Base-by-base conservation (phyloP, 1,140 invertebrate species). In the Brachystomella parvula region DNA sequence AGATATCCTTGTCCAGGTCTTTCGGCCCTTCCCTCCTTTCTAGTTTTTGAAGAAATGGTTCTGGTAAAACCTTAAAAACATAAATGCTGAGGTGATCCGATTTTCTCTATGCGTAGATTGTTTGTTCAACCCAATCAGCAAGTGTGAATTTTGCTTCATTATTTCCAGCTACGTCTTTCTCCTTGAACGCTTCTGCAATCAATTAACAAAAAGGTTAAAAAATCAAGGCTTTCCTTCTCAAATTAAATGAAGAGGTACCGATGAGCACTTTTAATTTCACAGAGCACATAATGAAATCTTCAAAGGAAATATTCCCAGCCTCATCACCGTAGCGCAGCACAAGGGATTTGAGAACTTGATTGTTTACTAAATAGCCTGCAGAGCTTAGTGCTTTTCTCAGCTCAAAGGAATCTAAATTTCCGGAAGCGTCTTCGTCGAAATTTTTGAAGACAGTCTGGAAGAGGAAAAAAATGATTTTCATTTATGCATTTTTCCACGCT, bases 281-380 rank as follows among this genome's bases (percentile, higher is more conserved):
- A 15, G 91, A 85, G 78, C 92, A 95, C 86, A 93, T 89, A 71
- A 98, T 89, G 77, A 92, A 98, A 78, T 96, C 92, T 74, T 96
- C 92, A 79, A 96, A 96, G 39, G 87, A 83, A 66, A 97, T 87
- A 75, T 85, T 85, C 17, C 89, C 89, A 66, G 90, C 85, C 72
- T 85, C 85, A 63, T 87, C 87, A 12, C 89, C 89, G 79, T 94
- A 96, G 74, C 94, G 85, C 78, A 95, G 88, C 31, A 92, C 90
- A 31, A 96, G 79, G 29, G 88, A 87, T 77, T 91, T 92, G 3
- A 96, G 82, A 33, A 93, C 86, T 70, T 88, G 86, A 77, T 94
- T 92, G 78, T 96, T 96, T 61, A 96, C 80, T 53, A 86, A 83
- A 77, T 95, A 96, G 0, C 92, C 92, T 47, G 89, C 89, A 29